phyloP scores from a whole-genome alignment of 2,797 vertebrate genomes.

The Ceryle rudis region DNA sequence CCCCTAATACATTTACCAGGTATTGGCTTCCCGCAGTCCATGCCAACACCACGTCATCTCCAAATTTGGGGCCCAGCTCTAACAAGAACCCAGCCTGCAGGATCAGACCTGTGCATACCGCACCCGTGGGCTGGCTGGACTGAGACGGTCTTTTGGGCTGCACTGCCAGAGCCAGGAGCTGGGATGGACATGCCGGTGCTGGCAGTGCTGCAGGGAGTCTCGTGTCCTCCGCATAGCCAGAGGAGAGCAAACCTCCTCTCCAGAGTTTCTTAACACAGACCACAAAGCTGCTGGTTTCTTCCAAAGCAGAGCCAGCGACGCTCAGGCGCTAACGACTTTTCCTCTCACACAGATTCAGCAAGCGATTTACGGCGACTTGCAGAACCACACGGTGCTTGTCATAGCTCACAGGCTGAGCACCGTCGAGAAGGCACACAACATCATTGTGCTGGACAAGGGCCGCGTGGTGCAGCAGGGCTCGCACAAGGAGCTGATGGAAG shows the following conservation, averaged over 20 bases:
- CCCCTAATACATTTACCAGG: not conserved
- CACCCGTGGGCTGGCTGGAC: not conserved
- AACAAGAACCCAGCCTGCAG: not conserved
- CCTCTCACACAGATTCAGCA: constrained; percentile 86
- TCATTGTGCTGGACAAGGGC: constrained; percentile 87
- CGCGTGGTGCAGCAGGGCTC: constrained; percentile 89
- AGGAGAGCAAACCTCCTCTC: not conserved
- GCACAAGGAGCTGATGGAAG: constrained; percentile 90
- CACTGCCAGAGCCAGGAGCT: rapidly evolving
- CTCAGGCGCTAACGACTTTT: not conserved
- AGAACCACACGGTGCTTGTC: constrained; percentile 88
- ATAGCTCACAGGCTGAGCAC: constrained; percentile 96
- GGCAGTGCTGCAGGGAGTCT: not conserved
- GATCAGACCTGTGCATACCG: not conserved
- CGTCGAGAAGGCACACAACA: constrained; percentile 89
- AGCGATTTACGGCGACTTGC: constrained; percentile 87
- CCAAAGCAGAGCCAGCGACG: rapidly evolving
- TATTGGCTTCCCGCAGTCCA: not conserved
- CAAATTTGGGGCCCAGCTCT: not conserved
- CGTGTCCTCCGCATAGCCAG: not conserved
- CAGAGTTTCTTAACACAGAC: not conserved
- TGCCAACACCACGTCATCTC: not conserved
- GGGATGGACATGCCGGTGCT: not conserved
- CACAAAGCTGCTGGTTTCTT: not conserved
- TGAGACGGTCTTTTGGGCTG: not conserved